Evolutionary conservation across 2,888 invertebrate species (phyloP), one percentile per base, ranked within the genome.

Genomic region (Rosalia funebris): DNA sequence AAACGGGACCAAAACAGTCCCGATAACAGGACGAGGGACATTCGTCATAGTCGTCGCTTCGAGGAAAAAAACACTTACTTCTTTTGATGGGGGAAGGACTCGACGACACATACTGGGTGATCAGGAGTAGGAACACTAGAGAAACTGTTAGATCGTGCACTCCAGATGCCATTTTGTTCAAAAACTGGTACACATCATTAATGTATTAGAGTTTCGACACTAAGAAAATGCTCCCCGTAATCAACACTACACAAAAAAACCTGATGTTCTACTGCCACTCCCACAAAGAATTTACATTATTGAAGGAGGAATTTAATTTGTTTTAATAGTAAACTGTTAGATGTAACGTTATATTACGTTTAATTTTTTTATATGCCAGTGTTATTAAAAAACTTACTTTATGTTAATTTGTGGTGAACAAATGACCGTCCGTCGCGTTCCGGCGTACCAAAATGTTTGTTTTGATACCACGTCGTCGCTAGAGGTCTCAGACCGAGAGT

Each of bases 61-160:
- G n/a, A n/a, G n/a, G n/a, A n/a, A 25, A 25, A 3, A 25, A 5
- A 25, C 2, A 66, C 70, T 71, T 57, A 71, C 70, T 63, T 65
- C 69, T 63, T 62, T 71, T 71, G 54, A 66, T 64, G 37, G 69
- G 69, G 17, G 71, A 69, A 31, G 71, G 71, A 55, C 66, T 71
- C 15, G 63, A 48, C 14, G 55, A 48, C 17, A 62, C 70, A 60
- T 66, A 31, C 15, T 55, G 57, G 41, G 52, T 47, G 34, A 65
- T 53, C 4, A 70, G 52, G 45, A 53, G 53, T 41, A 63, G 61
- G 31, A 63, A 46, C 58, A 59, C 55, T 57, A 50, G 46, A 37
- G 52, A 50, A 34, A 55, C 39, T 34, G 55, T 32, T 14, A 56
- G 44, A 58, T 45, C 32, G 45, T 47, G 11, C 50, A 32, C 53